Evolutionary conservation across 2,888 invertebrate genomes (phyloP), one percentile per base, ranked within the genome.

Genomic region (Theretra japonica): DNA sequence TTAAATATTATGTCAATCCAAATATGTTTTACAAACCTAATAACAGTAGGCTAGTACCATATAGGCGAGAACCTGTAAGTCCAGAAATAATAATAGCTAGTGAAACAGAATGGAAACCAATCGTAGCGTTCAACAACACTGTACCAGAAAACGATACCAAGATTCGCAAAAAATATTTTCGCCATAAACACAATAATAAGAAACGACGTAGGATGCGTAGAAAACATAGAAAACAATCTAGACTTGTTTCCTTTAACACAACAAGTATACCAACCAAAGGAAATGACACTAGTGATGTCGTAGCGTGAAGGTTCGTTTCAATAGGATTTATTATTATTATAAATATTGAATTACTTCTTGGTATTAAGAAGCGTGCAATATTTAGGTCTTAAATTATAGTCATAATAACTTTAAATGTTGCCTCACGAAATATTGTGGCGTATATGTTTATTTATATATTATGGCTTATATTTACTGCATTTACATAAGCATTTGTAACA

Each of bases 1-100:
- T 94, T 0, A 93, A 92, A 78, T 90, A 91, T 75, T 88, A 87
- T 77, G 85, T 91, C 0, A 92, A 92, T 79, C 93, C 94, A n/a
- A 88, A 83, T 71, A 82, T 75, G 56, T 90, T 86, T 77, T 73
- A 81, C 57, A 89, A 84, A 76, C 88, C 89, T 0, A 91, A 89
- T 74, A 89, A 87, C 62, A 92, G 86, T 77, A 86, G 91, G 79
- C 79, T 91, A 6, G 72, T 83, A 28, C 85, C 88, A 0, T 89
- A 92, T 72, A 86, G 74, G 70, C 90, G 80, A 75, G 82, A 84
- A 75, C 75, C 78, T 65, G 71, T 79, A 21, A 81, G 81, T 69
- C 76, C 82, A 15, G 53, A 80, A 72, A 30, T 48, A 30, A 21
- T 78, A 68, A 77, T 82, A 71, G 58, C 76, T 6, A 83, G 79